These are phyloP conservation scores for Rhipidura dahli DNA, from an alignment of 2,113 vertebrate species.

Conservation along the genomic window DNA sequence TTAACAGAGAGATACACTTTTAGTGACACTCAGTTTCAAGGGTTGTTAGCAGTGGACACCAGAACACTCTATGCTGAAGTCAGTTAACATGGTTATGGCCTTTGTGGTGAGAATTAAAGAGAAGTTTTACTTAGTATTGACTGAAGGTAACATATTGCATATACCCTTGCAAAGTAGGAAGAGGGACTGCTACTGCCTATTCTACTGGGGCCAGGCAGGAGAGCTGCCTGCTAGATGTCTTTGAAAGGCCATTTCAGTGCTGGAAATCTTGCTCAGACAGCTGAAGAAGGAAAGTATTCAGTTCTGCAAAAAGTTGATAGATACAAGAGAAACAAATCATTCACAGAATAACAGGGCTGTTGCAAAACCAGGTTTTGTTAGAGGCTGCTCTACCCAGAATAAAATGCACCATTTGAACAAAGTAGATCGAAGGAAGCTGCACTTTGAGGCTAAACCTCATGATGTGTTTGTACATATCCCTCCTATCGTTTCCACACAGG, in stretches of 20 bases:
- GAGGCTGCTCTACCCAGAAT: not conserved
- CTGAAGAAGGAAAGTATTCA: slow-evolving; percentile 46
- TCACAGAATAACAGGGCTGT: not conserved
- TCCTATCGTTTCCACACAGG: not conserved
- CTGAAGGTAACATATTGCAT: not conserved
- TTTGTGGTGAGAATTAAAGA: slow-evolving; percentile 25
- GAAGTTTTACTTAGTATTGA: slow-evolving; percentile 4
- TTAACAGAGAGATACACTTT: not conserved
- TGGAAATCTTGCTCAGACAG: slow-evolving; percentile 48
- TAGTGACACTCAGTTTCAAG: not conserved
- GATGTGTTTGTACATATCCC: not conserved
- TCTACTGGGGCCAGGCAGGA: slow-evolving; percentile 34
- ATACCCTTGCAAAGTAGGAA: slow-evolving; percentile 49
- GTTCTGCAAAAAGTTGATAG: slow-evolving; percentile 51
- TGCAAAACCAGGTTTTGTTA: not conserved
- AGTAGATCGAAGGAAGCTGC: not conserved
- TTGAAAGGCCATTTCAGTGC: slow-evolving; percentile 46
- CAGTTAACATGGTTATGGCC: slow-evolving; percentile 38
- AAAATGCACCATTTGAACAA: not conserved
- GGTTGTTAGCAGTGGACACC: slow-evolving; percentile 12
- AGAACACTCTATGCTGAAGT: not conserved
- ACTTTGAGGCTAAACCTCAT: not conserved
- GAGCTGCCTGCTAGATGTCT: slow-evolving; percentile 50
- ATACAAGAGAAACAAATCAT: slow-evolving; percentile 47
- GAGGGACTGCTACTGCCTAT: slow-evolving; percentile 34